Percentiles rank a stretch among this genome's conserved stretches.
Conservation (phyloP, 2,113 vertebrate genomes). For the Prolemur simus region DNA sequence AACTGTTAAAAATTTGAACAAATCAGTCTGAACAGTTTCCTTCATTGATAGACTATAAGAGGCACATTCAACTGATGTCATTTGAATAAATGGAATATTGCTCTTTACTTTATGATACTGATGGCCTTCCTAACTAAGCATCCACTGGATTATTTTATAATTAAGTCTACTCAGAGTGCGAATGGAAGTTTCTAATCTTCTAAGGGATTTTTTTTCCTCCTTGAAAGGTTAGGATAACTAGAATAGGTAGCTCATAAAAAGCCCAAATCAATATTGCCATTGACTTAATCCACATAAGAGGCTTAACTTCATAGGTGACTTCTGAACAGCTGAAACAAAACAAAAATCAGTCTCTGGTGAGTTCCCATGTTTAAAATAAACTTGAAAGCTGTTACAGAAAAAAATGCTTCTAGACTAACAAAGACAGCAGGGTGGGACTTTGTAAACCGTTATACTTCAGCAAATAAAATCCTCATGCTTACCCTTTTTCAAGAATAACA, state of each 20-base stretch:
- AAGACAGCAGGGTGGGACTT: neutral
- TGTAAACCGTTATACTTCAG: neutral
- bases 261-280: constrained; percentile 44
- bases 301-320: constrained; percentile 68
- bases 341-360: constrained; percentile 60
- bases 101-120: constrained; percentile 31
- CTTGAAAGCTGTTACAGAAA: constrained; percentile 47
- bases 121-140: constrained; percentile 35
- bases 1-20: neutral
- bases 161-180: constrained; percentile 43
- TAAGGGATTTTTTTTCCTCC: constrained; percentile 35
- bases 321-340: constrained; percentile 70
- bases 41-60: neutral
- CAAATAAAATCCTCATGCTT: constrained; percentile 24
- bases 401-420: constrained; percentile 25
- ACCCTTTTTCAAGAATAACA: constrained; percentile 16
- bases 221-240: constrained; percentile 65
- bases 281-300: constrained; percentile 59
- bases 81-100: constrained; percentile 46
- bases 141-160: constrained; percentile 61
- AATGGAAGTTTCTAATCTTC: constrained; percentile 39
- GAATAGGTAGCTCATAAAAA: constrained; percentile 47
- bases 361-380: constrained; percentile 54
- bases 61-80: neutral
- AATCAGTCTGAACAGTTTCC: neutral